Evolutionary conservation across 2,113 vertebrate genomes (phyloP).

Genomic region (Leiothrix lutea): DNA sequence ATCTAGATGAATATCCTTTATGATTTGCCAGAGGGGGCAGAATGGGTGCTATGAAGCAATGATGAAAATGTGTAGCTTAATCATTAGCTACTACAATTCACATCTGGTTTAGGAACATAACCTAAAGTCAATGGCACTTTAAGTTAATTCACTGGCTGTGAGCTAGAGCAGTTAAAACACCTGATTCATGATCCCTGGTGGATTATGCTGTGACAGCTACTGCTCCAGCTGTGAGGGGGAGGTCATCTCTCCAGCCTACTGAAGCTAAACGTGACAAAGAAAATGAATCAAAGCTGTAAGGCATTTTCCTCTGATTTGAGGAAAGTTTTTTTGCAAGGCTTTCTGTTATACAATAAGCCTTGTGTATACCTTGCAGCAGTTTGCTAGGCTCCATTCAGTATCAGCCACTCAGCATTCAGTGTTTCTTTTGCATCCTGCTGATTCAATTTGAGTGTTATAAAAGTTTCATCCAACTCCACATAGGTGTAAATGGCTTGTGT

Average conservation of each 20-base stretch:
- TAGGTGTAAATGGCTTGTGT: neutral
- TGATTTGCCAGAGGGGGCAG: neutral
- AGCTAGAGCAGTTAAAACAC: constrained; percentile 1
- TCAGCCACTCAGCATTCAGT: neutral
- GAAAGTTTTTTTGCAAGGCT: neutral
- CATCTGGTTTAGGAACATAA: neutral
- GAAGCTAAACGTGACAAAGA: neutral
- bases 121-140: neutral
- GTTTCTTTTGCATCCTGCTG: neutral
- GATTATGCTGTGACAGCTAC: neutral
- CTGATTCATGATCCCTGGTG: neutral
- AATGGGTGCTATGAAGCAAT: neutral
- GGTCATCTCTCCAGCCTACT: neutral
- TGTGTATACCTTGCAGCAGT: neutral
- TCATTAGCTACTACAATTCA: neutral
- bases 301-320: neutral
- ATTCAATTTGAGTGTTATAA: neutral
- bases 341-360: neutral
- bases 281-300: neutral
- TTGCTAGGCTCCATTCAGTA: neutral
- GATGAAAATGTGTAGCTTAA: neutral
- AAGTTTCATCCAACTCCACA: neutral
- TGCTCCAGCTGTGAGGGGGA: neutral
- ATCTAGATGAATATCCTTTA: neutral
- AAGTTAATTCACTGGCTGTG: neutral